Percentiles rank a stretch among this genome's conserved stretches.
phyloP scores from a whole-genome alignment of 2,797 vertebrate genomes.

The Cyclopterus lumpus region DNA sequence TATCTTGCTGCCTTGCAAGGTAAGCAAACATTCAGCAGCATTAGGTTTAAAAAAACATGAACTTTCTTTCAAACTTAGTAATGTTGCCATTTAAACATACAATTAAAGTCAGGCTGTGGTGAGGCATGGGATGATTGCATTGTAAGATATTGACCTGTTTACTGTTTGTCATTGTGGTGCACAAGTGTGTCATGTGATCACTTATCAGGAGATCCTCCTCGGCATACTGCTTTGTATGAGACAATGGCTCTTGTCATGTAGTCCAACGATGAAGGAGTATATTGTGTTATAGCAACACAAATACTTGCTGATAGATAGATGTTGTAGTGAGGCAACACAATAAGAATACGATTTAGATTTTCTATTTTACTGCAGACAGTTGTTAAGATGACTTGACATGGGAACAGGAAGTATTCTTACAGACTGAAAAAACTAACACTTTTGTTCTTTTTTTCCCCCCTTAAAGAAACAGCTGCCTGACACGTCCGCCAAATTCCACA shows the following conservation, averaged over 20 bases:
- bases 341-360: neutral
- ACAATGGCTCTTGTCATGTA: conserved; percentile 44
- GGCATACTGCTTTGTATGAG: conserved; percentile 15
- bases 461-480: conserved; percentile 89
- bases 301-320: neutral
- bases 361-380: neutral
- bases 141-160: neutral
- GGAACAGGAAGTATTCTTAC: neutral
- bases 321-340: neutral
- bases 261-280: conserved; percentile 20
- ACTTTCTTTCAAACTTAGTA: neutral
- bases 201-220: conserved; percentile 39
- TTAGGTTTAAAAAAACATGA: neutral
- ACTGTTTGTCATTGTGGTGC: conserved; percentile 20
- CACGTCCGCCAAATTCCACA: conserved; percentile 94
- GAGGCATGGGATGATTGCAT: conserved; percentile 10
- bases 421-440: neutral
- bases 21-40: neutral
- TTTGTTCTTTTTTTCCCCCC: conserved; percentile 31
- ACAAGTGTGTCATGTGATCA: conserved; percentile 20
- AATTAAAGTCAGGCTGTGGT: conserved; percentile 3
- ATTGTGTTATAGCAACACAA: conserved; percentile 7
- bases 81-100: neutral
- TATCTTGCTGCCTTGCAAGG: too few relatives aligned
- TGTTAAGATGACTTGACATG: neutral